Evolutionary conservation across 2,888 invertebrate genomes (phyloP).

Genomic region (Erynnis tages): DNA sequence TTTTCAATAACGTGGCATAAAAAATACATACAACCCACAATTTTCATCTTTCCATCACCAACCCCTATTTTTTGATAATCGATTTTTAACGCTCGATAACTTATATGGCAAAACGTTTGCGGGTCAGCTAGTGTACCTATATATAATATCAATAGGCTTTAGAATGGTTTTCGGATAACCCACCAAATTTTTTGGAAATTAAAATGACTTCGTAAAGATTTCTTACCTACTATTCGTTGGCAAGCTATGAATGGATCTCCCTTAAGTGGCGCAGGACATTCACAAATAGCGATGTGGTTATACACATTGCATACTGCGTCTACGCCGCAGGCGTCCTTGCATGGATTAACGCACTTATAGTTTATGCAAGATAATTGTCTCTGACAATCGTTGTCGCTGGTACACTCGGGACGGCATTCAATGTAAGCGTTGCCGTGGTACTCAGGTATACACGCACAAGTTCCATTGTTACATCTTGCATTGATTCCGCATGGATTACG

Average conservation of each 20-base stretch:
- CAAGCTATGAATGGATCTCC: slow-evolving; percentile 91
- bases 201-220: no score
- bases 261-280: slow-evolving; percentile 85
- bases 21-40: no score
- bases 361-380: slow-evolving; percentile 86
- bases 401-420: slow-evolving; percentile 90
- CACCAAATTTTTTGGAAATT: no score
- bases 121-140: no score
- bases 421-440: slow-evolving; percentile 85
- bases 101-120: no score
- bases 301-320: slow-evolving; percentile 88
- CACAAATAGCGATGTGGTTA: slow-evolving; percentile 89
- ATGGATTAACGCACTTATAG: slow-evolving; percentile 89
- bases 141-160: no score
- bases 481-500: slow-evolving; percentile 85
- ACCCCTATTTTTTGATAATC: no score
- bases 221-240: slow-evolving; percentile 74
- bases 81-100: no score
- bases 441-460: slow-evolving; percentile 83
- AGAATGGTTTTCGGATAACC: no score
- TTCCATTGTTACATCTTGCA: slow-evolving; percentile 79
- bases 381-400: slow-evolving; percentile 87
- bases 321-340: slow-evolving; percentile 85
- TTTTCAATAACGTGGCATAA: no score
- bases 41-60: no score